Evolutionary conservation across 2,888 invertebrate species (phyloP).

Genomic region (Strigamia transsilvanica): DNA sequence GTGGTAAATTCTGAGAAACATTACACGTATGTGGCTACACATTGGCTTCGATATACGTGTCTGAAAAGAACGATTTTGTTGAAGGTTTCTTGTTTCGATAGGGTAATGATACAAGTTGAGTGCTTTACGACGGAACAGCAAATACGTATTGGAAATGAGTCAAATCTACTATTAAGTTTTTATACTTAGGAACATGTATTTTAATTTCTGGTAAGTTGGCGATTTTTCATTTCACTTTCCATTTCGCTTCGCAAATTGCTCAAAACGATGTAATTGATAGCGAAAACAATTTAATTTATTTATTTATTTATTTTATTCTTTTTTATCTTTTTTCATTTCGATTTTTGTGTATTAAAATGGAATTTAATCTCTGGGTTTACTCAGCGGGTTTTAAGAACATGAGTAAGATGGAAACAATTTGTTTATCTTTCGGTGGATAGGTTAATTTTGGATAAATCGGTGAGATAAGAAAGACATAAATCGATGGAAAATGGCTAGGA

Average conservation of each 20-base stretch:
- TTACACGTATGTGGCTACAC: not conserved
- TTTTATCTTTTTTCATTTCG: no score
- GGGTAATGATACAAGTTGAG: conserved; percentile 42
- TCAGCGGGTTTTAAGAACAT: not conserved
- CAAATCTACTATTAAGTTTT: conserved; percentile 41
- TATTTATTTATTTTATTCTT: no score
- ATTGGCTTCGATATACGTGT: not conserved
- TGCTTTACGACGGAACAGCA: conserved; percentile 32
- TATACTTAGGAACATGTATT: conserved; percentile 27
- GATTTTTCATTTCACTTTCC: not conserved
- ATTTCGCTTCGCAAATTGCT: not conserved
- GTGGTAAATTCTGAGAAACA: not conserved
- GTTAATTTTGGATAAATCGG: not conserved
- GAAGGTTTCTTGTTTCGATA: conserved; percentile 29
- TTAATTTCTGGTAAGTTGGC: not conserved
- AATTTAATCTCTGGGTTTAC: no score
- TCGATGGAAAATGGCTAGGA: not conserved
- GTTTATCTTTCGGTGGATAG: not conserved
- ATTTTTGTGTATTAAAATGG: no score
- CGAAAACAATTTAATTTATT: no score
- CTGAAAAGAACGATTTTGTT: not conserved
- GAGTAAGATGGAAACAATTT: conserved; percentile 26
- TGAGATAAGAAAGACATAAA: not conserved
- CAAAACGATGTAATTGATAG: not conserved
- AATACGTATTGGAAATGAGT: conserved; percentile 39